phyloP scores from a whole-genome alignment of 2,888 invertebrate species.

The Eristalis arbustorum region DNA sequence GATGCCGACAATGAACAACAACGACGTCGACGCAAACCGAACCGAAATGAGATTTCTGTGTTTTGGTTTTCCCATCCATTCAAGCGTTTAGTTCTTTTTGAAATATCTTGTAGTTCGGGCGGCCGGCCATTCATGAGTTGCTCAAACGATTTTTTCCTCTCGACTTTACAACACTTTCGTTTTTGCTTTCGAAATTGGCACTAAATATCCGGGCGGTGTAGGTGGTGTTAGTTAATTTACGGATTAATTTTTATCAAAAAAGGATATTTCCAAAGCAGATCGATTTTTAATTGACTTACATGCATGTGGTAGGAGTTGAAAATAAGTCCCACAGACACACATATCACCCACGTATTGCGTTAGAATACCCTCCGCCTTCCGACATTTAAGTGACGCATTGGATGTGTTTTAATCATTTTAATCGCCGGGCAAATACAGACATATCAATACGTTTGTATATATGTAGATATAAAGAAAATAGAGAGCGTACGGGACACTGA shows the following conservation, averaged over 20 bases:
- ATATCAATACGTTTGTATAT: not conserved
- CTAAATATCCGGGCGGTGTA: not conserved
- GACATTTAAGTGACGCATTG: conserved; percentile 17
- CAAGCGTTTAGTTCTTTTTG: conserved; percentile 65
- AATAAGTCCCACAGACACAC: conserved; percentile 25
- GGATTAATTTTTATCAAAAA: conserved; percentile 37
- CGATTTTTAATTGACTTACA: conserved; percentile 51
- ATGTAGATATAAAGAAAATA: not conserved
- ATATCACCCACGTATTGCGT: conserved; percentile 4
- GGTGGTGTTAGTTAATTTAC: conserved; percentile 22
- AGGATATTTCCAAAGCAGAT: conserved; percentile 33
- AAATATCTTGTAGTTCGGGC: conserved; percentile 58
- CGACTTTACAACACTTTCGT: conserved; percentile 1
- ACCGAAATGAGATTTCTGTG: conserved; percentile 55
- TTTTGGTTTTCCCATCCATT: conserved; percentile 65
- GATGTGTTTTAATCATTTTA: conserved; percentile 24
- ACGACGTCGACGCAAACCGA: conserved; percentile 69
- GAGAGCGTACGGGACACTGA: not conserved
- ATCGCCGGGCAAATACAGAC: conserved; percentile 4
- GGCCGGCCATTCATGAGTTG: conserved; percentile 59
- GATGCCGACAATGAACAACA: conserved; percentile 61
- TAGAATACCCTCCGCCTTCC: not conserved
- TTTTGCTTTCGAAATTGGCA: conserved; percentile 27
- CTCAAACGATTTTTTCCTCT: conserved; percentile 5
- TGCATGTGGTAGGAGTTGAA: not conserved